phyloP scores from a whole-genome alignment of 2,888 invertebrate genomes.

The Lasioglossum lativentre region DNA sequence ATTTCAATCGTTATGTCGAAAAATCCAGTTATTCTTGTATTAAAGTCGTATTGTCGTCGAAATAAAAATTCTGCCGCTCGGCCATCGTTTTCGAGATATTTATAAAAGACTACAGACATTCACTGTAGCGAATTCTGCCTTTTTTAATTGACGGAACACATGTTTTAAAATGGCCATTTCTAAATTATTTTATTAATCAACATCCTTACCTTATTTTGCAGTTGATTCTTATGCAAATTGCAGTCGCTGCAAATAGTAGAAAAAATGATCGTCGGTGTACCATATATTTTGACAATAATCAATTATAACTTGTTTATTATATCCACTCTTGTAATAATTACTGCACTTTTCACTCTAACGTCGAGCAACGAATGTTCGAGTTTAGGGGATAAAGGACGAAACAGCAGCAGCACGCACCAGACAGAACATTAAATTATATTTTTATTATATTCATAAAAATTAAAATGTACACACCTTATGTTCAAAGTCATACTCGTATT shows the following conservation, averaged over 20 bases:
- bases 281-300: no score
- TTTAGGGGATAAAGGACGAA: background rate
- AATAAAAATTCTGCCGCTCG: no score
- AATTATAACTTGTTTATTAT: no score
- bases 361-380: background rate
- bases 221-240: background rate
- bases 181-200: background rate
- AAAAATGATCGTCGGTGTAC: background rate
- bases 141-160: no score
- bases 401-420: slow-evolving; percentile 34
- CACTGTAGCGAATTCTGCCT: no score
- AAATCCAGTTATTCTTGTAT: no score
- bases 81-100: no score
- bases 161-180: background rate
- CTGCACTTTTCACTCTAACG: background rate
- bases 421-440: slow-evolving; percentile 76
- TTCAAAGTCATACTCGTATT: slow-evolving; percentile 67
- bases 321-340: background rate
- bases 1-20: no score
- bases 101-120: no score
- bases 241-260: background rate
- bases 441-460: slow-evolving; percentile 78
- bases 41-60: no score
- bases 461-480: slow-evolving; percentile 76
- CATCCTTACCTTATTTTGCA: background rate